Evolutionary conservation across 2,113 vertebrate species (phyloP).

Genomic region (Terrapene triunguis): DNA sequence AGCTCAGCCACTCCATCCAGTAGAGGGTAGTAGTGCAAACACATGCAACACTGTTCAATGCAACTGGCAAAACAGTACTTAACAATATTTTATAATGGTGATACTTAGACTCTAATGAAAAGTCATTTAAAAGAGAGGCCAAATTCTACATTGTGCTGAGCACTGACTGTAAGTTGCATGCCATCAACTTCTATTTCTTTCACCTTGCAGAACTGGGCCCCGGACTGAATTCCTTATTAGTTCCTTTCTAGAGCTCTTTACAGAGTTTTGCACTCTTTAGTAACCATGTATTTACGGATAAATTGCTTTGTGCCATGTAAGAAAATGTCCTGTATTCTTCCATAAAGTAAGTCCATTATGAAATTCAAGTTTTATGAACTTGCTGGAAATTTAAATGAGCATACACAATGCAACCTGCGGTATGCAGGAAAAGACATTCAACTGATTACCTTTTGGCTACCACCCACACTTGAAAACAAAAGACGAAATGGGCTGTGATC

Average conservation of each 20-base stretch:
- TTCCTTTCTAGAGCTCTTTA: accelerated
- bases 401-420: constrained; percentile 21
- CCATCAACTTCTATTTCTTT: accelerated
- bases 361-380: constrained; percentile 60
- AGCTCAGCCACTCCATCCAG: background rate
- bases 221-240: background rate
- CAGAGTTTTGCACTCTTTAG: background rate
- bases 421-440: constrained; percentile 59
- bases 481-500: constrained; percentile 34
- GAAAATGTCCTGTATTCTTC: background rate
- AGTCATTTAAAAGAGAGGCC: background rate
- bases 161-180: background rate
- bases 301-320: background rate
- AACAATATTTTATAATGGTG: background rate
- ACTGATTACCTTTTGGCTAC: constrained; percentile 53
- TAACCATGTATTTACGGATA: background rate
- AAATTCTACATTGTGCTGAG: background rate
- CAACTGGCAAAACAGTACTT: background rate
- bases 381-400: constrained; percentile 21
- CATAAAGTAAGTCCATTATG: constrained; percentile 10
- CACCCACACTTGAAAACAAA: constrained; percentile 24
- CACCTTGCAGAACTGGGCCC: background rate
- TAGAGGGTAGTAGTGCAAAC: background rate
- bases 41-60: background rate
- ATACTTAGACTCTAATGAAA: background rate